Percentiles rank a stretch among this genome's conserved stretches.
phyloP scores from a whole-genome alignment of 2,888 invertebrate species.

The Tetrapedia diversipes region DNA sequence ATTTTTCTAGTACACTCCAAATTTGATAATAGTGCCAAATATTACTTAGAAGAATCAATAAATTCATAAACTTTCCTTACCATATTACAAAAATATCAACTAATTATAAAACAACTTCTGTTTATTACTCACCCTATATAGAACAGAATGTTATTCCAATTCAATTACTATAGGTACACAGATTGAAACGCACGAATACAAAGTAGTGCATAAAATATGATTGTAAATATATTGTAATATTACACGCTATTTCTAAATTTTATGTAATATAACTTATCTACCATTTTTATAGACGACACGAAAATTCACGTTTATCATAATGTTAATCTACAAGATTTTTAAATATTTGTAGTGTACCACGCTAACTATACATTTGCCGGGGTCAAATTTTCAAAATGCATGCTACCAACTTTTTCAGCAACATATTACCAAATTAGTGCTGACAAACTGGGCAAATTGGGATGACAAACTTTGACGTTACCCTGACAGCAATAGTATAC shows the following conservation, averaged over 20 bases:
- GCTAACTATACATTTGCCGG: too few species aligned
- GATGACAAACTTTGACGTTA: too few species aligned
- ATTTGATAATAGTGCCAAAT: not conserved
- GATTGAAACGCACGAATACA: not conserved
- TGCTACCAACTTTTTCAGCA: too few species aligned
- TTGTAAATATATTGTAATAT: too few species aligned
- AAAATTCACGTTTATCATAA: not conserved
- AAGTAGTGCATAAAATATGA: not conserved
- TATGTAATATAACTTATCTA: not conserved
- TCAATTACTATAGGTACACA: not conserved
- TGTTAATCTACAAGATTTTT: not conserved
- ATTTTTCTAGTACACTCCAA: too few species aligned
- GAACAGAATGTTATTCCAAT: not conserved
- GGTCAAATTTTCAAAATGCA: too few species aligned
- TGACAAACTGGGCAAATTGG: too few species aligned
- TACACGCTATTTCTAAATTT: not conserved
- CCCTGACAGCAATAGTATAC: too few species aligned
- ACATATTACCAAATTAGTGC: too few species aligned
- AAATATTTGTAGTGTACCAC: not conserved
- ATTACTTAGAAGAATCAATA: not conserved
- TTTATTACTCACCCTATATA: conserved; percentile 28
- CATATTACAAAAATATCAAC: not conserved
- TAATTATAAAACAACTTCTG: not conserved
- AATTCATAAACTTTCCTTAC: not conserved
- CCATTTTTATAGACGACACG: not conserved